Percentiles rank a stretch among this genome's conserved stretches.
Evolutionary conservation across 1,140 invertebrate species (phyloP).

Genomic region (Coptotermes formosanus): DNA sequence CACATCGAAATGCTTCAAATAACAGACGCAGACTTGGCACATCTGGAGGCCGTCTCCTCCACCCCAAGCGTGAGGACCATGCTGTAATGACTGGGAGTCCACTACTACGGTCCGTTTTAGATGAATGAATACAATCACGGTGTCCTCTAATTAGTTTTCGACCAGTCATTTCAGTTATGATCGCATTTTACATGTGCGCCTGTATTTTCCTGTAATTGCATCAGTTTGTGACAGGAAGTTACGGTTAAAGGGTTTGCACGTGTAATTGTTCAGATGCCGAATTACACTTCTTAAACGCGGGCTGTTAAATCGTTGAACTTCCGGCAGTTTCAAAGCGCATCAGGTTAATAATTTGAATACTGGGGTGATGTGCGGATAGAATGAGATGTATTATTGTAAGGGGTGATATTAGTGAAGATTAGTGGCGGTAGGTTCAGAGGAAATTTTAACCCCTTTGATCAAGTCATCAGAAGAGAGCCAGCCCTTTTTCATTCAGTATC

Average conservation of each 20-base stretch:
- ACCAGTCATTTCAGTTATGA: neutral
- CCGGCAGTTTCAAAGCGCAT: neutral
- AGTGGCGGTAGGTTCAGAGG: neutral
- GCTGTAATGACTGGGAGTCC: neutral
- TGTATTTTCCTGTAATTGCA: neutral
- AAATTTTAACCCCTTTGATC: neutral
- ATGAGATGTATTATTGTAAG: neutral
- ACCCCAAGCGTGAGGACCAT: neutral
- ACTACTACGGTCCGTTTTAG: neutral
- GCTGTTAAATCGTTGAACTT: no score
- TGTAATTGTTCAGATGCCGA: neutral
- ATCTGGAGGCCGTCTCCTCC: neutral
- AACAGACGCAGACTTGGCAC: neutral
- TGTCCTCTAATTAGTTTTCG: neutral
- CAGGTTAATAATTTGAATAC: neutral
- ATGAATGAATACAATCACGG: neutral
- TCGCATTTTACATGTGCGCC: neutral
- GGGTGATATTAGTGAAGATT: constrained; percentile 4
- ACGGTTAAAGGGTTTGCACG: neutral
- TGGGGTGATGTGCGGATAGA: neutral
- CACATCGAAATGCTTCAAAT: neutral
- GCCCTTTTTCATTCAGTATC: neutral
- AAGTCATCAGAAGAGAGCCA: neutral
- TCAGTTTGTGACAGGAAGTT: neutral
- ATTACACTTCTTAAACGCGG: neutral